These are phyloP conservation scores for Melanaphis sacchari DNA, from an alignment of 1,140 invertebrate genomes.

Conservation along the genomic window DNA sequence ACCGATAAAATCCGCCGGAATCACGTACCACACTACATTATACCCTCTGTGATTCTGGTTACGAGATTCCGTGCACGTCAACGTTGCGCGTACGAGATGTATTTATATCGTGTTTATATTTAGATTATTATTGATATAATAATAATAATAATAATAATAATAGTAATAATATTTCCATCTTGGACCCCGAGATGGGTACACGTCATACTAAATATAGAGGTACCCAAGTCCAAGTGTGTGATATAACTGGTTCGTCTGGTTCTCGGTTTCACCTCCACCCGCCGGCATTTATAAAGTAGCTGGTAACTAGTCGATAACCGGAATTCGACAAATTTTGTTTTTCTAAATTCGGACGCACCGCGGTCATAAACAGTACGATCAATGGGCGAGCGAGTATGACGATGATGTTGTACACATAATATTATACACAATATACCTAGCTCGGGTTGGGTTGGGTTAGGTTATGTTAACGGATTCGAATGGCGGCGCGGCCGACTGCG, in stretches of 20 bases:
- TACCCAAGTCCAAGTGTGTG: too few species aligned
- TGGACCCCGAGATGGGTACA: background rate
- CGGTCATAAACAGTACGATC: background rate
- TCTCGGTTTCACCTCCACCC: background rate
- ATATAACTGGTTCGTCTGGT: constrained; percentile 7
- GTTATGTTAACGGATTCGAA: background rate
- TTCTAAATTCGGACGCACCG: constrained; percentile 20
- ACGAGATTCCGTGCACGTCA: background rate
- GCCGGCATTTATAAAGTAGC: background rate
- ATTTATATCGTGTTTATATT: background rate
- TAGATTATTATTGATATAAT: constrained; percentile 4
- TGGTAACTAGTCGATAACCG: background rate
- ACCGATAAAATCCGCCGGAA: background rate
- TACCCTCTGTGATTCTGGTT: too few species aligned
- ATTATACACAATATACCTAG: background rate
- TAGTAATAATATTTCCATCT: background rate
- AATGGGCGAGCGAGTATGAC: too few species aligned
- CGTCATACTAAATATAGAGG: background rate
- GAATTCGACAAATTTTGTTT: constrained; percentile 24
- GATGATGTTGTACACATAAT: too few species aligned
- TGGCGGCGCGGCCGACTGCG: background rate
- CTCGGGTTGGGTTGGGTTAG: constrained; percentile 29
- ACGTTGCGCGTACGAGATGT: background rate
- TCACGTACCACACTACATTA: background rate
- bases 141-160: background rate